These are phyloP conservation scores for Zosterops pallidus DNA, from an alignment of 2,113 vertebrate genomes.

Conservation along the genomic window DNA sequence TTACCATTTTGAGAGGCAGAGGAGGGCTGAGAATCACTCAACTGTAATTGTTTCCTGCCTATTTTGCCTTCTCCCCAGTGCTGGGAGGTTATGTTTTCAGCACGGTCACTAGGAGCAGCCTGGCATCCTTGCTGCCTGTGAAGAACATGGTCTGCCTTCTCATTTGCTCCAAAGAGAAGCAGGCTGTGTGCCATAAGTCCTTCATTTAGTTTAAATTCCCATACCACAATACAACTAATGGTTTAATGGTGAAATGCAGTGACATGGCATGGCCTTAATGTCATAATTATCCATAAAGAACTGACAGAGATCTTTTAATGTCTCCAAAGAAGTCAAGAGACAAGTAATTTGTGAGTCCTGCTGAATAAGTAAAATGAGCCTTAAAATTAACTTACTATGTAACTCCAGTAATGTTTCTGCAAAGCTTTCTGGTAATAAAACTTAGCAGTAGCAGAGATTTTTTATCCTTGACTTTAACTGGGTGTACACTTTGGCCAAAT, in stretches of 20 bases:
- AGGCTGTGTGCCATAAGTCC: background rate
- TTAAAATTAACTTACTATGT: background rate
- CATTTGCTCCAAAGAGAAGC: background rate
- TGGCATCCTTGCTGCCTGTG: background rate
- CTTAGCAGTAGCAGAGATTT: background rate
- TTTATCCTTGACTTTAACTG: background rate
- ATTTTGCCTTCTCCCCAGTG: background rate
- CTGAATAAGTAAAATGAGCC: background rate
- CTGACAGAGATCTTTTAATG: background rate
- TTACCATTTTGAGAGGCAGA: background rate
- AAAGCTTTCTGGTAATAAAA: background rate
- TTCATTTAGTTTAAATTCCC: background rate
- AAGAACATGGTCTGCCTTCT: background rate
- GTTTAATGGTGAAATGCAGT: constrained; percentile 5
- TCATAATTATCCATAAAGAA: constrained; percentile 27
- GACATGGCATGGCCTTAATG: background rate
- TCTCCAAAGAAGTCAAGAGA: constrained; percentile 28
- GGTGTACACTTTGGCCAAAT: background rate
- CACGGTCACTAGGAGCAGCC: background rate
- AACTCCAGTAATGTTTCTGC: background rate
- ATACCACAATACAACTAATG: background rate
- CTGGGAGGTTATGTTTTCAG: background rate
- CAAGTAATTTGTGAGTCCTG: background rate
- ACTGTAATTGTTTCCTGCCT: background rate
- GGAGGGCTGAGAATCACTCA: background rate